Conservation (phyloP, 2,113 vertebrate genomes). For the Steatornis caripensis region DNA sequence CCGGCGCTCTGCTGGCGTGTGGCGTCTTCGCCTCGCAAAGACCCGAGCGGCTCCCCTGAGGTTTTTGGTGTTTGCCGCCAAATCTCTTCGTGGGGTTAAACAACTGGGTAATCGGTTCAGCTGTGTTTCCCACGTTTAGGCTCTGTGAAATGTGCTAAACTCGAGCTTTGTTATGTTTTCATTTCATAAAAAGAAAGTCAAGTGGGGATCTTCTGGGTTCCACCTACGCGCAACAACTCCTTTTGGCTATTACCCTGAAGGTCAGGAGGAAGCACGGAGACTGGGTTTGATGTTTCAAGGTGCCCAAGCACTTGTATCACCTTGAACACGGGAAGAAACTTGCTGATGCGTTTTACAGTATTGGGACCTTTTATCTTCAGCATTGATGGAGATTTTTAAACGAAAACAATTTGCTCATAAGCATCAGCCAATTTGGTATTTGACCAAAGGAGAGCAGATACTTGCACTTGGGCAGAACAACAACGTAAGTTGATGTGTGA, state of each 20-base stretch:
- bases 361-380: background rate
- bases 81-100: background rate
- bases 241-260: background rate
- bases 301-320: background rate
- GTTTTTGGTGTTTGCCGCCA: background rate
- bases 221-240: background rate
- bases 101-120: background rate
- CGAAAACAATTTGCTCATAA: background rate
- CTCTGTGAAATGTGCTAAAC: background rate
- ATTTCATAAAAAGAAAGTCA: background rate
- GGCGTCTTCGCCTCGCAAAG: background rate
- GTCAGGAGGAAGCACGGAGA: background rate
- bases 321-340: background rate
- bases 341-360: background rate
- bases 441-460: background rate
- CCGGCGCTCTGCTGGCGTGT: rapidly evolving
- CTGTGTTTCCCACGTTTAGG: background rate
- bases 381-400: rapidly evolving
- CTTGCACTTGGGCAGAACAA: background rate
- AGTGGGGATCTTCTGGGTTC: background rate
- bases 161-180: background rate
- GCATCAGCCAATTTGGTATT: background rate
- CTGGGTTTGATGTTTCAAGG: background rate
- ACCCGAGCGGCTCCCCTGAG: background rate
- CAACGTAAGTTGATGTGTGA: background rate